A percentile compares a stretch with the other conserved stretches of the same genome.
Evolutionary conservation across 2,888 invertebrate genomes (phyloP).

Genomic region (Gisinianus flammeolus): DNA sequence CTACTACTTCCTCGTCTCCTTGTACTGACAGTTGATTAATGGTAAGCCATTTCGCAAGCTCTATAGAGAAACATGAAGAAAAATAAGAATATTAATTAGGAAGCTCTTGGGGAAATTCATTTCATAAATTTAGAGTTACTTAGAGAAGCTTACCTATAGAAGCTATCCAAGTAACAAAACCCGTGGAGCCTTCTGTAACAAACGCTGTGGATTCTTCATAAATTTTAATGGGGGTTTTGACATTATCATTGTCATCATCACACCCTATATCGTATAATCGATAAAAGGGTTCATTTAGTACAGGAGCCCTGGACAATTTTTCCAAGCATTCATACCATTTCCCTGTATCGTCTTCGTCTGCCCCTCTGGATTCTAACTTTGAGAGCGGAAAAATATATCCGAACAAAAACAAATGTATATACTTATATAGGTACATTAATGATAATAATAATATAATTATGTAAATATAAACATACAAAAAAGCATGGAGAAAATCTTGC

Average conservation of each 20-base stretch:
- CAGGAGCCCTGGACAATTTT: background rate
- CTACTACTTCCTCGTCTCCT: background rate
- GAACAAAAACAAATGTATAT: background rate
- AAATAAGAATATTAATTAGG: no score
- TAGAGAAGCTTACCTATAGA: no score
- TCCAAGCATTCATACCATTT: conserved; percentile 30
- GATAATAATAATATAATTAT: background rate
- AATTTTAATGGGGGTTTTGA: conserved; percentile 25
- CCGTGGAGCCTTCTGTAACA: conserved; percentile 37
- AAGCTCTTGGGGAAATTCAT: no score
- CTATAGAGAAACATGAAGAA: no score
- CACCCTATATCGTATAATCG: conserved; percentile 21
- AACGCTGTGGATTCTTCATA: conserved; percentile 39
- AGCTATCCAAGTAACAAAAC: conserved; percentile 36
- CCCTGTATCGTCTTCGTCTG: background rate
- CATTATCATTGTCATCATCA: background rate
- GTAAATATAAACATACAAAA: no score
- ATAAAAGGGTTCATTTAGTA: conserved; percentile 30
- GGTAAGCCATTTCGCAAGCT: conserved; percentile 33
- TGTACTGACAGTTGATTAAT: background rate
- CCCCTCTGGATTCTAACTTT: conserved; percentile 19
- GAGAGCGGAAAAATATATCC: background rate
- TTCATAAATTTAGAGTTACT: no score
- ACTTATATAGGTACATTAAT: background rate
- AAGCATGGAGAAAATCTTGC: no score